Percentiles rank a stretch among this genome's conserved stretches.
Conservation (phyloP, 2,888 invertebrate genomes). For the Ectropis crepuscularia region DNA sequence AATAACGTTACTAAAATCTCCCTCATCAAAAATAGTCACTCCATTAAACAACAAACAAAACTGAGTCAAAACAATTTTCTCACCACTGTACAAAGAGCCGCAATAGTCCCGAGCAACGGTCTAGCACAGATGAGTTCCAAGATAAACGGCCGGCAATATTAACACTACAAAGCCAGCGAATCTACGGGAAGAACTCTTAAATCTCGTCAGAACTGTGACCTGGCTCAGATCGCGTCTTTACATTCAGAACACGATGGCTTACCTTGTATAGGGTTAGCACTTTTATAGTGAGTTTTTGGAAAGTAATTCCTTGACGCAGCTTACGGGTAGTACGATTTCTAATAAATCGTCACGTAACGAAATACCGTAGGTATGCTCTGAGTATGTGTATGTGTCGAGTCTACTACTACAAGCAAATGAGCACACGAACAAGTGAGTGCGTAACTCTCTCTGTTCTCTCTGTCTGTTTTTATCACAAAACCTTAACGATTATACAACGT, state of each 20-base stretch:
- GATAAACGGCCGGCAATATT: conserved; percentile 28
- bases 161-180: conserved; percentile 30
- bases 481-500: too few relatives aligned
- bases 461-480: too few relatives aligned
- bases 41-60: neutral
- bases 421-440: too few relatives aligned
- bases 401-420: too few relatives aligned
- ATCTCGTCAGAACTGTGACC: conserved; percentile 29
- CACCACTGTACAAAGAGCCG: neutral
- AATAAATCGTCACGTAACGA: too few relatives aligned
- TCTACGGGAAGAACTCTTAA: conserved; percentile 34
- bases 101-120: neutral
- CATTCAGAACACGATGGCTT: conserved; percentile 35
- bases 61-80: neutral
- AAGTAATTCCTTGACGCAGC: too few relatives aligned
- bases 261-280: conserved; percentile 19
- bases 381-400: too few relatives aligned
- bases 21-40: neutral
- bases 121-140: conserved; percentile 18
- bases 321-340: too few relatives aligned
- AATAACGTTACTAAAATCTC: neutral
- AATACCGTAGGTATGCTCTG: too few relatives aligned
- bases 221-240: conserved; percentile 31
- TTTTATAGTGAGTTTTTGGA: neutral
- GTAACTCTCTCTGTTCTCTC: too few relatives aligned